phyloP scores from a whole-genome alignment of 1,140 invertebrate genomes.

The Temnothorax nylanderi region DNA sequence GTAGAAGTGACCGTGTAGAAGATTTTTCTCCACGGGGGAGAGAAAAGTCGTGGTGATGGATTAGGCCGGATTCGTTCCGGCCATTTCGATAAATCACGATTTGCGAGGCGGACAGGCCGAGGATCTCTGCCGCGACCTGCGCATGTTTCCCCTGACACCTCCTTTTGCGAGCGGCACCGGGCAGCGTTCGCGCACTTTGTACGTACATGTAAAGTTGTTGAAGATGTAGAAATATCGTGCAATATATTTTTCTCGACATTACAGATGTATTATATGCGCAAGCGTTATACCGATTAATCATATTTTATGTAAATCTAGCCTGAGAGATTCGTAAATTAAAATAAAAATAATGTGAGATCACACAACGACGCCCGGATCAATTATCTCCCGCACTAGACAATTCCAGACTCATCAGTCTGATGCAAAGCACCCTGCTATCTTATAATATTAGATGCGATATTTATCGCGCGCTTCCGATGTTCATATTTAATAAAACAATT shows the following conservation, averaged over 20 bases:
- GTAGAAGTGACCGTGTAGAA: neutral
- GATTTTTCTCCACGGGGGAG: conserved; percentile 1
- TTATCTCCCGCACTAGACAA: neutral
- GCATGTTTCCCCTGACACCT: neutral
- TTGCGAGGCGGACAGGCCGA: conserved; percentile 9
- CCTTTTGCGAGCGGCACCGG: conserved; percentile 19
- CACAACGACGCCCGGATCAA: neutral
- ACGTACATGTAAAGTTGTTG: conserved; percentile 54
- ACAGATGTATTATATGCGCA: conserved; percentile 61
- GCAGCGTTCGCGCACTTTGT: conserved; percentile 36
- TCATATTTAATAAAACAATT: neutral
- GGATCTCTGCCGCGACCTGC: conserved; percentile 8
- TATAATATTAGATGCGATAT: neutral
- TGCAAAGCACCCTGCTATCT: neutral
- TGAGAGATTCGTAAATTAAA: conserved; percentile 68
- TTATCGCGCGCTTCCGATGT: neutral
- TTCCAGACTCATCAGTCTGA: neutral
- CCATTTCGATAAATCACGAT: conserved; percentile 50
- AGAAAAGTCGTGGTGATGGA: conserved; percentile 31
- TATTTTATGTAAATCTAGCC: conserved; percentile 74
- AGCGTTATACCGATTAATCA: conserved; percentile 68
- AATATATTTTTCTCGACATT: conserved; percentile 72
- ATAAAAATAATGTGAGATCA: conserved; percentile 65
- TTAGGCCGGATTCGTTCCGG: conserved; percentile 34
- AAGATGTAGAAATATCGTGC: conserved; percentile 49